Percentiles rank a stretch among this genome's conserved stretches.
These are phyloP conservation scores for Onychomys torridus DNA, from an alignment of 2,797 vertebrate species.

Conservation along the genomic window DNA sequence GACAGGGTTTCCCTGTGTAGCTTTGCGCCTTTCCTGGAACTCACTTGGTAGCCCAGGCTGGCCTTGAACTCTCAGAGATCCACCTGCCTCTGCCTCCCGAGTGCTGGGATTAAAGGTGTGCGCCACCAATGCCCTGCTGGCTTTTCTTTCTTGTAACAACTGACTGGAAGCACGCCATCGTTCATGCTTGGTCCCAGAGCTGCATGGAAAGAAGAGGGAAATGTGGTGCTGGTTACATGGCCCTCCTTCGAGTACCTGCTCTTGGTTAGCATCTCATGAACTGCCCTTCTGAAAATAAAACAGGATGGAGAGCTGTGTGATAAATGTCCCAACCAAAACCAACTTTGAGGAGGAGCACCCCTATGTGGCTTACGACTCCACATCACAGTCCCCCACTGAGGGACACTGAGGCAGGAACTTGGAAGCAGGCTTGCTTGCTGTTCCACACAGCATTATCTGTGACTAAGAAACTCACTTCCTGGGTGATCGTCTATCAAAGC, in stretches of 20 bases:
- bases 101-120: no score
- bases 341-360: no score
- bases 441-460: neutral
- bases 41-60: no score
- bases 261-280: neutral
- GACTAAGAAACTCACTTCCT: neutral
- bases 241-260: neutral
- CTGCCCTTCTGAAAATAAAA: neutral
- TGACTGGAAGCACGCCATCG: no score
- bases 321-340: neutral
- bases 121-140: no score
- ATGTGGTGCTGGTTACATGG: no score
- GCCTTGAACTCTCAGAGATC: no score
- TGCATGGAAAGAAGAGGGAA: neutral
- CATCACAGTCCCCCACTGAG: neutral
- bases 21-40: no score
- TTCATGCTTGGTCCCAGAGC: neutral
- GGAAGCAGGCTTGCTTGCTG: neutral
- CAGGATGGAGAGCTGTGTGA: neutral
- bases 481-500: neutral
- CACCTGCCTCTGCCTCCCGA: no score
- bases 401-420: neutral
- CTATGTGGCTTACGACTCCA: neutral
- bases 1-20: no score
- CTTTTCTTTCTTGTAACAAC: neutral